Evolutionary conservation across 2,113 vertebrate genomes (phyloP), one percentile per base, ranked within the genome.

Genomic region (Psilopsiagon aurifrons): DNA sequence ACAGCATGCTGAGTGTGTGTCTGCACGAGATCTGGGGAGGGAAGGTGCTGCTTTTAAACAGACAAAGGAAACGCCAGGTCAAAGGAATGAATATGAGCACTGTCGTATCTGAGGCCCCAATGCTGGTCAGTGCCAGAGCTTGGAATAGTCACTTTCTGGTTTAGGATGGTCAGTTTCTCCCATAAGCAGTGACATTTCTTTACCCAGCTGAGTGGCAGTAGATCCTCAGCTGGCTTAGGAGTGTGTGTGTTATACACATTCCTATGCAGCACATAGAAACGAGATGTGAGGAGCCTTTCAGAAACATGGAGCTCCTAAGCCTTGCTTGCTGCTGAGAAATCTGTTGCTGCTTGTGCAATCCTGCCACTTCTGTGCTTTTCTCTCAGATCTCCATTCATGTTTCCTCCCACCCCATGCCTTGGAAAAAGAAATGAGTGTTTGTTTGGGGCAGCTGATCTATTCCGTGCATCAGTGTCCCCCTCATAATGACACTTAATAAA

Each of bases 191-290:
- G 17, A 29, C 15, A 37, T 8, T 19, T 20, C n/a, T 41, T 46
- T 7, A 10, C 9, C 22, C 23, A 10, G 37, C 47, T 0, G 18
- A 49, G 20, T 4, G n/a, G 51, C 3, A 24, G 43, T 22, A 37
- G 46, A 23, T 39, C 2, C 0, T 8, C 20, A 3, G 24, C 24
- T 16, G 57, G 9, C 13, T 31, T 1, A 31, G 68, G 49, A 64
- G n/a, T 0, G 0, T 0, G 31, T 27, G 67, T 29, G 52, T 9
- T 14, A 29, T 6, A 4, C n/a, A 2, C 4, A 2, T 2, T 13
- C 25, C 63, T 3, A 39, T 5, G n/a, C 54, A n/a, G 70, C 16
- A 4, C 3, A 3, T 3, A 20, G 37, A 13, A 11, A 4, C 11
- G 55, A 0, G 23, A 7, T 1, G 5, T 0, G 1, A 49, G 59